Conservation (phyloP, 2,797 vertebrate genomes). For the Astyanax mexicanus region DNA sequence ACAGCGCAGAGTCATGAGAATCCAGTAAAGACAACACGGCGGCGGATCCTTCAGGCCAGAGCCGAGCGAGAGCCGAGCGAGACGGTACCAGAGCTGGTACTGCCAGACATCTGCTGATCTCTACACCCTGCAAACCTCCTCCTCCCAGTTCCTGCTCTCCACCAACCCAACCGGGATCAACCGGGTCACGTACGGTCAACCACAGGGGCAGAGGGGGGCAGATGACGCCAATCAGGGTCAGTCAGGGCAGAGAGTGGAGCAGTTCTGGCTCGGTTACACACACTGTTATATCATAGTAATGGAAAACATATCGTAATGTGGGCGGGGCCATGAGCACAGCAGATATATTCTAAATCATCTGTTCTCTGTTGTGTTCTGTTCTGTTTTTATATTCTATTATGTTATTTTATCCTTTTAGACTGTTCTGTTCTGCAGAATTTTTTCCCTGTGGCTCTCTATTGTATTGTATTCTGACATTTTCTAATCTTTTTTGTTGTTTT, state of each 20-base stretch:
- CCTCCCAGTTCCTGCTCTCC: neutral
- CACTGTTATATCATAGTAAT: neutral
- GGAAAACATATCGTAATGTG: neutral
- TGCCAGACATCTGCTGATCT: neutral
- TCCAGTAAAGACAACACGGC: slow-evolving; percentile 15
- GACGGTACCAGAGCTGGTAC: too few relatives aligned
- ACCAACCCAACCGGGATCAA: neutral
- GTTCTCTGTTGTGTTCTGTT: too few relatives aligned
- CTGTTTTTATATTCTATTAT: too few relatives aligned
- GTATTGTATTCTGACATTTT: too few relatives aligned
- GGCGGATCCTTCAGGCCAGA: neutral
- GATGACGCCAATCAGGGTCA: neutral
- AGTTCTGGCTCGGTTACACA: too few relatives aligned
- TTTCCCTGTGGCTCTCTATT: too few relatives aligned
- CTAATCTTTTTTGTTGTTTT: too few relatives aligned
- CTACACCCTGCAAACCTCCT: neutral
- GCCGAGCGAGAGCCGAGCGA: too few relatives aligned
- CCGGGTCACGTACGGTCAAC: too few relatives aligned
- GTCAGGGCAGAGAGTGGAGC: neutral
- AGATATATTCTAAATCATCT: neutral
- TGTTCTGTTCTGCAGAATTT: too few relatives aligned
- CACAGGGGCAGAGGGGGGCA: neutral
- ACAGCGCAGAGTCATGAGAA: slow-evolving; percentile 79
- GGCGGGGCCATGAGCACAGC: neutral
- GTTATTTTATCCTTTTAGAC: too few relatives aligned